phyloP scores from a whole-genome alignment of 2,888 invertebrate genomes.

The Mythimna lalbum region DNA sequence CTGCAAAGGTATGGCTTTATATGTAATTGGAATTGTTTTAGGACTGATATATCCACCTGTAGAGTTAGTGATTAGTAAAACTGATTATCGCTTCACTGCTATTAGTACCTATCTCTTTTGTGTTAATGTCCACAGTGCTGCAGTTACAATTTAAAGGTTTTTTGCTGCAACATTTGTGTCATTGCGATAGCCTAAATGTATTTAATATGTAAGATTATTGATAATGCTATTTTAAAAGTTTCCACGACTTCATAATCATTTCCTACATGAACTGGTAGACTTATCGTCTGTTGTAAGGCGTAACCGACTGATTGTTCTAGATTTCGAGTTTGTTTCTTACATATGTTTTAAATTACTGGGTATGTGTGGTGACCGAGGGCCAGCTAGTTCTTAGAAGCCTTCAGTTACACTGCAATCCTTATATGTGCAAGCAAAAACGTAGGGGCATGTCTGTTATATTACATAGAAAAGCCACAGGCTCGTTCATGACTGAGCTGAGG shows the following conservation, averaged over 20 bases:
- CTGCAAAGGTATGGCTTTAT: constrained; percentile 40
- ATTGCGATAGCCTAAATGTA: constrained; percentile 34
- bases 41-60: constrained; percentile 12
- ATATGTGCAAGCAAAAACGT: not conserved
- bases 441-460: too few relatives aligned
- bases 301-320: not conserved
- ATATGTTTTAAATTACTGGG: too few relatives aligned
- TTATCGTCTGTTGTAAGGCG: not conserved
- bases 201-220: constrained; percentile 33
- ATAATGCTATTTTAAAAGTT: constrained; percentile 23
- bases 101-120: too few relatives aligned
- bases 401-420: not conserved
- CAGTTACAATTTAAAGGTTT: constrained; percentile 9
- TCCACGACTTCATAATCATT: not conserved
- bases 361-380: too few relatives aligned
- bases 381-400: not conserved
- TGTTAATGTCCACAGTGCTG: not conserved
- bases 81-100: too few relatives aligned
- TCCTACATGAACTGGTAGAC: not conserved
- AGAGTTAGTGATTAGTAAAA: constrained; percentile 1
- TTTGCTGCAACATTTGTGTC: constrained; percentile 3
- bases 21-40: constrained; percentile 19
- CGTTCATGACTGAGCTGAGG: too few relatives aligned
- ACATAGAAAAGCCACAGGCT: not conserved
- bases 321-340: not conserved